Conservation (phyloP, 2,888 invertebrate species). For the Agrochola macilenta region DNA sequence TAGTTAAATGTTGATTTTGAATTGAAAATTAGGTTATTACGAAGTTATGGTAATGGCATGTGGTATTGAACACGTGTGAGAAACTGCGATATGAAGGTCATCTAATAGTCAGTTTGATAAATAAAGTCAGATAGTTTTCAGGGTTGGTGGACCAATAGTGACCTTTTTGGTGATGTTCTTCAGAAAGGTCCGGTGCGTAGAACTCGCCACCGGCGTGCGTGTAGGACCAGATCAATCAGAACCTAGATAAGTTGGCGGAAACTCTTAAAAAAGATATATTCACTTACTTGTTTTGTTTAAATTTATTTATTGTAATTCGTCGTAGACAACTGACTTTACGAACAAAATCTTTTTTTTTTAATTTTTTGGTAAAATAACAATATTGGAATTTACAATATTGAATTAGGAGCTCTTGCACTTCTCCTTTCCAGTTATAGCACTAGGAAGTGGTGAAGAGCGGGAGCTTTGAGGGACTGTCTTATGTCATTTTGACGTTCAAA, state of each 20-base stretch:
- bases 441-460: neutral
- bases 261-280: neutral
- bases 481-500: neutral
- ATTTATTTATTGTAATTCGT: neutral
- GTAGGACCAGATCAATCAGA: neutral
- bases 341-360: neutral
- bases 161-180: neutral
- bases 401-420: no score
- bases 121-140: neutral
- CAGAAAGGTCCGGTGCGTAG: neutral
- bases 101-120: neutral
- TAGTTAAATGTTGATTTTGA: slow-evolving; percentile 8
- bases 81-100: neutral
- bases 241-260: neutral
- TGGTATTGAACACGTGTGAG: neutral
- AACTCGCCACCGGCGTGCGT: neutral
- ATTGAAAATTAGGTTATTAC: neutral
- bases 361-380: neutral
- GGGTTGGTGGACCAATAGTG: neutral
- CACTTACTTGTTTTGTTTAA: neutral
- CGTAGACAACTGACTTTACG: neutral
- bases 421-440: neutral
- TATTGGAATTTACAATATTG: no score
- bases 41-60: neutral
- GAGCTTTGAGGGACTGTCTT: neutral